phyloP scores from a whole-genome alignment of 2,888 invertebrate genomes.

The Leptopilina drosophilae region DNA sequence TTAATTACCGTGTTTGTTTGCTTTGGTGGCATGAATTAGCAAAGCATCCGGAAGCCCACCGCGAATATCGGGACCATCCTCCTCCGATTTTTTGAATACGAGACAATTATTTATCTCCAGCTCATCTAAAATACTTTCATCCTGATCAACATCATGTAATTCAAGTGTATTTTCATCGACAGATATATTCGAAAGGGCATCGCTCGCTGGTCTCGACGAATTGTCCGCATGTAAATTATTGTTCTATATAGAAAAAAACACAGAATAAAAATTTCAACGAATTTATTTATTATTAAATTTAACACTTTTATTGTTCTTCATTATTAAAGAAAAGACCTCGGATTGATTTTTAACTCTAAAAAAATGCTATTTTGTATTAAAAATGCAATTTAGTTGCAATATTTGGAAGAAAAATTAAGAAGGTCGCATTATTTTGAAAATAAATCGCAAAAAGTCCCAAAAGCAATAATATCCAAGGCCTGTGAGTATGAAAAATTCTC shows the following conservation, averaged over 20 bases:
- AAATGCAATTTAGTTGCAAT: no score
- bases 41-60: slow-evolving; percentile 97
- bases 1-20: slow-evolving; percentile 86
- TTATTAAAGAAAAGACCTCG: no score
- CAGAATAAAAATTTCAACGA: not conserved
- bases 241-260: slow-evolving; percentile 59
- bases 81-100: slow-evolving; percentile 87
- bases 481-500: no score
- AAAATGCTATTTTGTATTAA: no score
- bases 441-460: no score
- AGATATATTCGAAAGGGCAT: slow-evolving; percentile 71
- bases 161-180: slow-evolving; percentile 71
- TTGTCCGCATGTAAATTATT: slow-evolving; percentile 67
- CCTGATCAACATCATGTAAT: slow-evolving; percentile 67
- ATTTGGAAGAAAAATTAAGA: no score
- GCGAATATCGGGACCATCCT: slow-evolving; percentile 93
- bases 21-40: slow-evolving; percentile 96
- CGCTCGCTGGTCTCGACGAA: slow-evolving; percentile 70
- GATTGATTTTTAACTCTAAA: no score
- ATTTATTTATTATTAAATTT: no score
- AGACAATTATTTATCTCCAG: slow-evolving; percentile 89
- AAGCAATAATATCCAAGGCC: no score
- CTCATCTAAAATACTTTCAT: slow-evolving; percentile 82
- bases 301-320: no score
- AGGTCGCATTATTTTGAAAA: no score